These are phyloP conservation scores for Tamandua tetradactyla DNA, from an alignment of 2,797 vertebrate species.

Conservation along the genomic window DNA sequence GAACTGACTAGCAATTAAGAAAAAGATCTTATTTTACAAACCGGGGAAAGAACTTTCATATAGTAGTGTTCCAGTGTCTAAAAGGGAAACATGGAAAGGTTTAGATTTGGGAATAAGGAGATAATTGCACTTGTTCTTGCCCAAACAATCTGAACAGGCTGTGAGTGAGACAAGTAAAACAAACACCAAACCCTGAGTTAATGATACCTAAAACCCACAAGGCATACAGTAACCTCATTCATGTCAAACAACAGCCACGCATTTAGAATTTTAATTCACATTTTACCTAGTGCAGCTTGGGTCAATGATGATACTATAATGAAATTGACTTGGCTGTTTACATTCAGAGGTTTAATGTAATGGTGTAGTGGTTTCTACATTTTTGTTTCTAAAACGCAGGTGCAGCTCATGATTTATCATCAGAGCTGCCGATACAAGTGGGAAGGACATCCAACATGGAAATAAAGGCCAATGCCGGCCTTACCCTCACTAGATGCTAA, in stretches of 20 bases:
- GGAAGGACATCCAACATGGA: background rate
- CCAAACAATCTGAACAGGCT: background rate
- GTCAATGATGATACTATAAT: conserved; percentile 49
- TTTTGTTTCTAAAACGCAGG: conserved; percentile 41
- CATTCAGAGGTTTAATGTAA: background rate
- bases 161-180: conserved; percentile 43
- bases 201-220: conserved; percentile 65
- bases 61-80: background rate
- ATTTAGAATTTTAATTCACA: conserved; percentile 51
- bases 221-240: conserved; percentile 51
- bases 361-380: background rate
- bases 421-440: background rate
- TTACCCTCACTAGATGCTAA: background rate
- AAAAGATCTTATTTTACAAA: background rate
- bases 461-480: background rate
- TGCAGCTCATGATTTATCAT: background rate
- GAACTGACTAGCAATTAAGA: background rate
- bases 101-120: background rate
- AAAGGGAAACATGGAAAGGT: background rate
- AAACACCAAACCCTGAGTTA: conserved; percentile 58
- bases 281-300: conserved; percentile 21
- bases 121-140: conserved; percentile 23
- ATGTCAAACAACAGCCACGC: conserved; percentile 13
- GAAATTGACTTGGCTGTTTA: conserved; percentile 23
- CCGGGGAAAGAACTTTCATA: conserved; percentile 10